These are phyloP conservation scores for Coenonympha arcania DNA, from an alignment of 2,888 invertebrate species.

Conservation along the genomic window DNA sequence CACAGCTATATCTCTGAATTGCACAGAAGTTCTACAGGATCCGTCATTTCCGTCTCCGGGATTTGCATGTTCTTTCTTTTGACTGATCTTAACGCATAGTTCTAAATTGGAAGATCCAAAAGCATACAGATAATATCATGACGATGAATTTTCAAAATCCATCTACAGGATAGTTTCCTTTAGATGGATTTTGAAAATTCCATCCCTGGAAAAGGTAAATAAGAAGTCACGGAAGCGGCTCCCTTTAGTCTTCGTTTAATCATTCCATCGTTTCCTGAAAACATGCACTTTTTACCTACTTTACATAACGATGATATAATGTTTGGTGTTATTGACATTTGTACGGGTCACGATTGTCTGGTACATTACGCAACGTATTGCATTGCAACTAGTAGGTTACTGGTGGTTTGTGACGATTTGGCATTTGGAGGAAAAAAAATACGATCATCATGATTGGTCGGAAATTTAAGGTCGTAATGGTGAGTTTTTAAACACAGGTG, in stretches of 20 bases:
- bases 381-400: background rate
- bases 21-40: too few species aligned
- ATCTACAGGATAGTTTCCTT: too few species aligned
- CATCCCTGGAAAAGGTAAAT: too few species aligned
- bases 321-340: conserved; percentile 20
- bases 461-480: background rate
- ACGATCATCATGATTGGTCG: conserved; percentile 24
- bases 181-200: too few species aligned
- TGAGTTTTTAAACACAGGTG: too few species aligned
- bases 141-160: too few species aligned
- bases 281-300: background rate
- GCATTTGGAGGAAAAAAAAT: conserved; percentile 1
- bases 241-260: background rate
- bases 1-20: too few species aligned
- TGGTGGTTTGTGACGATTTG: background rate
- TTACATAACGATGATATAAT: conserved; percentile 24
- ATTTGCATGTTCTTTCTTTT: too few species aligned
- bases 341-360: conserved; percentile 3
- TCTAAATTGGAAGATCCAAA: too few species aligned
- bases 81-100: too few species aligned
- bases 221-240: background rate
- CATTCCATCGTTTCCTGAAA: conserved; percentile 1
- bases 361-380: conserved; percentile 5
- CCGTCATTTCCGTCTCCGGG: too few species aligned
- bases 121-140: too few species aligned